A percentile compares a stretch with the other conserved stretches of the same genome.
phyloP scores from a whole-genome alignment of 2,888 invertebrate species.

The Phymatocera aterrima region DNA sequence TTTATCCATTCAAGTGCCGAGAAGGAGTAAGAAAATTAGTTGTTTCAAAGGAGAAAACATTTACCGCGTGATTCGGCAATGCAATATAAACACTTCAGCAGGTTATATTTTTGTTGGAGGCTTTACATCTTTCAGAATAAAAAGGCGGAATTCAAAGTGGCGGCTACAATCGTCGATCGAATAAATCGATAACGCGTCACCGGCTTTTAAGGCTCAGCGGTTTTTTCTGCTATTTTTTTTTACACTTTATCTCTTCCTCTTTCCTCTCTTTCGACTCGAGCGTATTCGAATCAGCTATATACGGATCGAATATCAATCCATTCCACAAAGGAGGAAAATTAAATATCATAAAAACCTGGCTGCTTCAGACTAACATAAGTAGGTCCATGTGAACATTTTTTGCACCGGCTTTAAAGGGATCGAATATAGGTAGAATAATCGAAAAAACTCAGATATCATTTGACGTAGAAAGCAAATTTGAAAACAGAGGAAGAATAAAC shows the following conservation, averaged over 20 bases:
- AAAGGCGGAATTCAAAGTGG: not conserved
- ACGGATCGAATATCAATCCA: conserved; percentile 26
- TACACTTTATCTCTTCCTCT: not conserved
- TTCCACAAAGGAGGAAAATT: not conserved
- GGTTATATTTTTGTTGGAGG: not conserved
- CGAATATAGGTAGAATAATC: too few species aligned
- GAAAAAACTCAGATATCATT: too few species aligned
- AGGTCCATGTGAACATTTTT: too few species aligned
- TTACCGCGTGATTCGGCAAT: conserved; percentile 2
- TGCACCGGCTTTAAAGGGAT: too few species aligned
- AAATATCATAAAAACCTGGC: too few species aligned
- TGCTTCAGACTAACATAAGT: too few species aligned
- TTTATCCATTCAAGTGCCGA: not conserved
- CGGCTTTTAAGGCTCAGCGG: not conserved
- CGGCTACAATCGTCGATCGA: not conserved
- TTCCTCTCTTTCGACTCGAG: too few species aligned
- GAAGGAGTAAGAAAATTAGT: not conserved
- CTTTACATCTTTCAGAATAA: not conserved
- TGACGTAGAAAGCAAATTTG: too few species aligned
- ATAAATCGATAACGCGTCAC: conserved; percentile 24
- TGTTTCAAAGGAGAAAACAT: not conserved
- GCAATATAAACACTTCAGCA: not conserved
- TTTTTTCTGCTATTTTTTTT: not conserved
- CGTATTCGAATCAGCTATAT: conserved; percentile 12
- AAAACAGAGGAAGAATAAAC: not conserved